Evolutionary conservation across 1,140 invertebrate genomes (phyloP).

Genomic region (Drosophila tristis): DNA sequence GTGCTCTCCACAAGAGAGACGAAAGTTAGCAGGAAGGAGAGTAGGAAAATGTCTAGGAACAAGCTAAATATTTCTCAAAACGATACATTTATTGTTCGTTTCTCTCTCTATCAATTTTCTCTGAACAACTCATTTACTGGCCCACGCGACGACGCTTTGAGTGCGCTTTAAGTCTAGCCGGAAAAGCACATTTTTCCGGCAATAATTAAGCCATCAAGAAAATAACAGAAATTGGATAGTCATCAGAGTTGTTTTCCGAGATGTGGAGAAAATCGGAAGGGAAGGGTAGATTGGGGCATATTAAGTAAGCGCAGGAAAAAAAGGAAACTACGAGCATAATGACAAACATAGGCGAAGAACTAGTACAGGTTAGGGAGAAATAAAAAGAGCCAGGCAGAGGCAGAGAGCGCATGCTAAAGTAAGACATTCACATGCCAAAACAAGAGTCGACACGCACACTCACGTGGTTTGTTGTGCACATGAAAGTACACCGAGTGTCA

Average conservation of each 20-base stretch:
- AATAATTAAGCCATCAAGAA: constrained; percentile 25
- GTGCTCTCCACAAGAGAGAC: constrained; percentile 14
- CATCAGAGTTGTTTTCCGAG: constrained; percentile 29
- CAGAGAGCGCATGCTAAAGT: constrained; percentile 30
- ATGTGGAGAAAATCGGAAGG: neutral
- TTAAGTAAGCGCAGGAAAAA: constrained; percentile 18
- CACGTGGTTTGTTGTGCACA: constrained; percentile 26
- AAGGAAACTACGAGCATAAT: constrained; percentile 24
- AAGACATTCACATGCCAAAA: constrained; percentile 56
- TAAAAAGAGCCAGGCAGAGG: neutral
- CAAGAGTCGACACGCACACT: constrained; percentile 23
- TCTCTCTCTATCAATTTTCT: too few relatives aligned
- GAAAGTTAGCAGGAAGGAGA: constrained; percentile 31
- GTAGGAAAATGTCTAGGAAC: constrained; percentile 33
- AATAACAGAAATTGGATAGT: constrained; percentile 30
- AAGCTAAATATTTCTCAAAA: constrained; percentile 55
- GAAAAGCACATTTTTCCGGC: constrained; percentile 32
- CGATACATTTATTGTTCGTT: constrained; percentile 27
- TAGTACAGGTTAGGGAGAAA: neutral
- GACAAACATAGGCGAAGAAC: constrained; percentile 37
- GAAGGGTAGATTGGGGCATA: too few relatives aligned
- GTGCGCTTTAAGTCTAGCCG: constrained; percentile 39
- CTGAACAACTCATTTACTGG: constrained; percentile 27
- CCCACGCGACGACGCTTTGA: constrained; percentile 51
- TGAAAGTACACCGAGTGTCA: constrained; percentile 30